Evolutionary conservation across 2,888 invertebrate species (phyloP), one percentile per base, ranked within the genome.

Genomic region (Plemyria rubiginata): DNA sequence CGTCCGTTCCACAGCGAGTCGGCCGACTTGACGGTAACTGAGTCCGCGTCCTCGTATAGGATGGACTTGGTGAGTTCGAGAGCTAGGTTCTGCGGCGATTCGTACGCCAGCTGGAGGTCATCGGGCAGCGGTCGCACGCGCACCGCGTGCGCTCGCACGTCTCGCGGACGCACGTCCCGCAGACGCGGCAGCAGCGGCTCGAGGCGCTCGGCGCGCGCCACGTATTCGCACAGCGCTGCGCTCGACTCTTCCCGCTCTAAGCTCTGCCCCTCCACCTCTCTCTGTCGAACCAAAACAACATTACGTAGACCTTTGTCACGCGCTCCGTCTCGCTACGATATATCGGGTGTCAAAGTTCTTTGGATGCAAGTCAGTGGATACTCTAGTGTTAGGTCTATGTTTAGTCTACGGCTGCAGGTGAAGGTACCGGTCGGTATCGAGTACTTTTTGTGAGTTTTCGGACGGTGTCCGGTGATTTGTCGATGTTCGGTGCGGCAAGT

Each of bases 1-100:
- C 80, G 89, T 73, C 80, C 92, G 81, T 85, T 92, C 95, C 93
- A 95, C 76, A 93, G 90, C 77, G 87, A 94, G 77, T 88, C 36
- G 2, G 87, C 80, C 76, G 79, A 79, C 59, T 70, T 79, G 5
- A 80, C 67, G 4, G 79, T 77, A 28, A 81, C 79, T 6, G 88
- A 87, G 67, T 81, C 83, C 13, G 94, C 91, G 75, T 94, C 74
- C 36, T 81, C 82, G 74, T 85, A 85, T 22, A 86, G 81, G 50
- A 84, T 80, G 41, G 85, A 86, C 55, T 80, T 78, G 67, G 80
- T 76, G 38, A 86, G 80, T 67, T 88, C 85, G 4, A 80, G 74
- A 1, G 89, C 85, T 28, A 92, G 80, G 76, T 88, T 85, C 40
- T 81, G 84, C 1, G 90, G 89, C 58, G 84, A 81, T 40, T 83